Evolutionary conservation across 2,888 invertebrate genomes (phyloP).

Genomic region (Dorcus hopei): DNA sequence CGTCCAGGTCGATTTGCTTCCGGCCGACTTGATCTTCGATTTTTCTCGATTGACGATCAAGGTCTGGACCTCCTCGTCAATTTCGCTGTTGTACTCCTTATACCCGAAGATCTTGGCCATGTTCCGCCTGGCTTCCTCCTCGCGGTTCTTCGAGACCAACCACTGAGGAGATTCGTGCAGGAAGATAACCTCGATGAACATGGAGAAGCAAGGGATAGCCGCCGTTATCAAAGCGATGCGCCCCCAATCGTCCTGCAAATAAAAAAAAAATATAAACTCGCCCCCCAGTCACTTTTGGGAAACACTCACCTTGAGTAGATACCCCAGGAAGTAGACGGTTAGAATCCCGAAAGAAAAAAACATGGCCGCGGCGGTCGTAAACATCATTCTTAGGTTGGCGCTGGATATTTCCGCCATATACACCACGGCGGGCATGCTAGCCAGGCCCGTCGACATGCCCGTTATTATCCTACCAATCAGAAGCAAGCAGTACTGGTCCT

Average conservation of each 20-base stretch:
- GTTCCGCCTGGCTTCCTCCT: slow-evolving; percentile 49
- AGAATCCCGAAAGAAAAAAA: slow-evolving; percentile 54
- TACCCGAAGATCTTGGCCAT: slow-evolving; percentile 49
- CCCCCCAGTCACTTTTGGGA: too few species aligned
- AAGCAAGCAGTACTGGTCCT: slow-evolving; percentile 41
- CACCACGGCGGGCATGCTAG: slow-evolving; percentile 55
- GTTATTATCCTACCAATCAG: slow-evolving; percentile 51
- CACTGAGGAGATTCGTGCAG: slow-evolving; percentile 58
- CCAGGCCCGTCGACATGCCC: slow-evolving; percentile 54
- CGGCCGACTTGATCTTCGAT: slow-evolving; percentile 9
- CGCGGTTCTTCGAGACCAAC: slow-evolving; percentile 50
- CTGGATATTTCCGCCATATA: slow-evolving; percentile 56
- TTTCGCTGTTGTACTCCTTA: slow-evolving; percentile 28
- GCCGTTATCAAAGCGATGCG: slow-evolving; percentile 47
- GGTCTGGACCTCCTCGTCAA: slow-evolving; percentile 37
- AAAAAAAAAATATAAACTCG: slow-evolving; percentile 7
- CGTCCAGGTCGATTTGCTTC: slow-evolving; percentile 7
- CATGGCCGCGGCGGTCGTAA: slow-evolving; percentile 57
- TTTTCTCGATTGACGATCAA: slow-evolving; percentile 32
- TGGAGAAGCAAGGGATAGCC: slow-evolving; percentile 47
- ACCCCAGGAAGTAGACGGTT: slow-evolving; percentile 54
- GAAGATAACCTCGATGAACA: slow-evolving; percentile 43
- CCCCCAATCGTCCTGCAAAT: slow-evolving; percentile 50
- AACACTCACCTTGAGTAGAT: slow-evolving; percentile 46
- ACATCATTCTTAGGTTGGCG: slow-evolving; percentile 49